Conservation (phyloP, 2,113 vertebrate genomes). For the Climacteris rufus region DNA sequence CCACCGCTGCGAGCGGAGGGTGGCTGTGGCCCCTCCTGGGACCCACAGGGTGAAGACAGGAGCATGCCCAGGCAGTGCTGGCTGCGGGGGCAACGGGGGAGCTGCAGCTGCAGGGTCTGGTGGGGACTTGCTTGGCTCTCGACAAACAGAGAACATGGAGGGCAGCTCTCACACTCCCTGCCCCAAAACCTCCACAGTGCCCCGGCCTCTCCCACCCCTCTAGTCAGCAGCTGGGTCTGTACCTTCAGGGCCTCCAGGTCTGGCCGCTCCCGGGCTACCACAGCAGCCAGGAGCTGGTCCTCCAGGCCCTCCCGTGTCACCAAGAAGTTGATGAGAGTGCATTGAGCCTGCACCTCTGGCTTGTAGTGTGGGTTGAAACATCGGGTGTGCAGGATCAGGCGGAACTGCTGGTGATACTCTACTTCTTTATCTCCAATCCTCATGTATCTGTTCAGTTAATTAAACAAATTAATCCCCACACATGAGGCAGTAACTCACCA, state of each 20-base stretch:
- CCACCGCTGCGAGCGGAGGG: not conserved
- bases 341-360: slow-evolving; percentile 80
- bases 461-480: not conserved
- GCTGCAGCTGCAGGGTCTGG: not conserved
- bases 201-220: not conserved
- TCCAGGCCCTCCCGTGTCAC: slow-evolving; percentile 77
- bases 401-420: slow-evolving; percentile 71
- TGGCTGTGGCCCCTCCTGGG: not conserved
- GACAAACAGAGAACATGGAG: rapidly evolving
- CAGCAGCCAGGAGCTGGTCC: slow-evolving; percentile 75
- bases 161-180: not conserved
- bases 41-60: not conserved
- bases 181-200: not conserved
- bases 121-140: rapidly evolving
- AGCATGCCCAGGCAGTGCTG: rapidly evolving
- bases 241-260: slow-evolving; percentile 78
- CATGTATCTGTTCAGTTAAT: slow-evolving; percentile 60
- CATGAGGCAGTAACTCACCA: not conserved
- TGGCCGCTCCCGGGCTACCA: slow-evolving; percentile 75
- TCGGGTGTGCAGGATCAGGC: slow-evolving; percentile 78
- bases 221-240: rapidly evolving
- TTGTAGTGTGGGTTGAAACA: slow-evolving; percentile 77
- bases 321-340: slow-evolving; percentile 79
- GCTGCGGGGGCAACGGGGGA: rapidly evolving
- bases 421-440: slow-evolving; percentile 77